Evolutionary conservation across 2,797 vertebrate genomes (phyloP).

Genomic region (Lindbergichthys nudifrons): DNA sequence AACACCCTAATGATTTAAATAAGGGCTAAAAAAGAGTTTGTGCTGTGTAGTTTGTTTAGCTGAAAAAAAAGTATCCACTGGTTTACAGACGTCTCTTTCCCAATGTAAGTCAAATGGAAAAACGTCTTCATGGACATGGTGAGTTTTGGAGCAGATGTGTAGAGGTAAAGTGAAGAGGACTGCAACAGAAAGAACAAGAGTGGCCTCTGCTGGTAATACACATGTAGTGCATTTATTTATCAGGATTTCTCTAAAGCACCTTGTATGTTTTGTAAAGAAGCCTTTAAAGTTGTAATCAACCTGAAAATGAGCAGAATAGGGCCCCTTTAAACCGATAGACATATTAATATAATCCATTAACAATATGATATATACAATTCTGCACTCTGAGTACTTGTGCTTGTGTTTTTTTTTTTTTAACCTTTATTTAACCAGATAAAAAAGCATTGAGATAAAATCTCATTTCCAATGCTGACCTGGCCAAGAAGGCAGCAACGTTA

Average conservation of each 20-base stretch:
- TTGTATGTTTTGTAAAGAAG: neutral
- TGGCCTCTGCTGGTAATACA: conserved; percentile 14
- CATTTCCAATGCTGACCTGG: too few species aligned
- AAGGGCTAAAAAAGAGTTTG: neutral
- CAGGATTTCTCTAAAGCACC: neutral
- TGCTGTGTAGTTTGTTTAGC: neutral
- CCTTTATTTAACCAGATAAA: too few species aligned
- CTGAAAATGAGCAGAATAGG: too few species aligned
- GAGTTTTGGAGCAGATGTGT: neutral
- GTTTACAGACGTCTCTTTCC: too few species aligned
- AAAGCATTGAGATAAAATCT: too few species aligned
- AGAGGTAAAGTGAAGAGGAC: neutral
- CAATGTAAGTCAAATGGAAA: neutral
- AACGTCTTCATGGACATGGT: neutral
- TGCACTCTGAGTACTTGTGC: too few species aligned
- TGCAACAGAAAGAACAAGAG: neutral
- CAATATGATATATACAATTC: too few species aligned
- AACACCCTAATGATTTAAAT: neutral
- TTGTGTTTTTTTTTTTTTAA: too few species aligned
- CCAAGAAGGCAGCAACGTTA: too few species aligned
- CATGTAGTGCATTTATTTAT: neutral
- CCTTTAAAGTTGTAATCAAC: too few species aligned
- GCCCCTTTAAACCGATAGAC: too few species aligned
- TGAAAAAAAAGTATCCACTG: neutral
- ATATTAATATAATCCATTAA: too few species aligned